Percentiles rank a stretch among this genome's conserved stretches.
These are phyloP conservation scores for Chauna torquata DNA, from an alignment of 2,113 vertebrate species.

Conservation along the genomic window DNA sequence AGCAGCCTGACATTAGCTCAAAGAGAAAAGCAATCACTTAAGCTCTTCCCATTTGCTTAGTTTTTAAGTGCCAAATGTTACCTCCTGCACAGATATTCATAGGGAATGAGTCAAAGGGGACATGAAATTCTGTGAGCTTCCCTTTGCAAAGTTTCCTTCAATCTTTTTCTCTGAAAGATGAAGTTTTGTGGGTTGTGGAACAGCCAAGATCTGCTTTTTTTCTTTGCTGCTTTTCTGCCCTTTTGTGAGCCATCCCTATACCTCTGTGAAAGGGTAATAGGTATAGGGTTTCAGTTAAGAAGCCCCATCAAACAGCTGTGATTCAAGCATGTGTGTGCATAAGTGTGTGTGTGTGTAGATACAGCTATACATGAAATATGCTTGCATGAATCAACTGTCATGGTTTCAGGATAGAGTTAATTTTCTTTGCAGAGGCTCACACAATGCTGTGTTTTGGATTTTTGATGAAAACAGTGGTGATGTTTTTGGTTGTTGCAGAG, in stretches of 20 bases:
- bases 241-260: not conserved
- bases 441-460: too few species aligned
- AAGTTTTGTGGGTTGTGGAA: not conserved
- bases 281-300: not conserved
- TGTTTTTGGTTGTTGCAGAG: too few species aligned
- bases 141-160: not conserved
- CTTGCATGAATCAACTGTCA: too few species aligned
- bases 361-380: not conserved
- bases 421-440: too few species aligned
- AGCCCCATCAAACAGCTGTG: not conserved
- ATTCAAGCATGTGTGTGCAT: rapidly evolving
- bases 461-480: too few species aligned
- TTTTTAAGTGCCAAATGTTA: conserved; percentile 56
- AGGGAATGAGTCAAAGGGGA: not conserved
- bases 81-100: conserved; percentile 48
- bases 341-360: not conserved
- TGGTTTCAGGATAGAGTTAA: too few species aligned
- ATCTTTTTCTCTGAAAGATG: not conserved
- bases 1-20: conserved; percentile 51
- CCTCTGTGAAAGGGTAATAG: not conserved
- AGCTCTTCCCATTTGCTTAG: conserved; percentile 53
- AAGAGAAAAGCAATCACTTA: conserved; percentile 61
- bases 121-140: conserved; percentile 4
- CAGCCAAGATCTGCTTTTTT: not conserved
- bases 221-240: not conserved